Evolutionary conservation across 2,113 vertebrate genomes (phyloP), one percentile per base, ranked within the genome.

Genomic region (Indicator maculatus): DNA sequence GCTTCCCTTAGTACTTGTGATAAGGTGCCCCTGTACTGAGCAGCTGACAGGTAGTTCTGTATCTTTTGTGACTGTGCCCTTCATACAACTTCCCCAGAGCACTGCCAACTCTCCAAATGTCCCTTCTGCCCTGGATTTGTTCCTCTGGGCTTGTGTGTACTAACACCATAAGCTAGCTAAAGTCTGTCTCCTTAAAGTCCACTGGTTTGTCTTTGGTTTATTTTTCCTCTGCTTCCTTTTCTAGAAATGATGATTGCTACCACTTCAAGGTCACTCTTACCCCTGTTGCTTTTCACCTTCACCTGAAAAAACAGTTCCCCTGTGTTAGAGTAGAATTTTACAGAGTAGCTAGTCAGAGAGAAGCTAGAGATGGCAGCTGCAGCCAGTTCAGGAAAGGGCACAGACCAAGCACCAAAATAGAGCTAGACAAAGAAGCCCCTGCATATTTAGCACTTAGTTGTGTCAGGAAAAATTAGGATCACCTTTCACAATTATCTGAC

Each of bases 401-500:
- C 17, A 75, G 45, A 26, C 24, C 12, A 13, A 83, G 41, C 30
- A 80, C 56, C n/a, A 87, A 67, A 65, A 89, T 0, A 91, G 70
- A 91, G 52, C 17, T 64, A 70, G 88, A 71, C 12, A 74, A 79
- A 93, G 88, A 89, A 64, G 33, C 12, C 30, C 16, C 18, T 89
- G 45, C 20, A 66, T 81, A 71, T 60, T 91, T 85, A 93, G 31
- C 28, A 36, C 52, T 72, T 69, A 71, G 50, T 58, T 52, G 53
- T 85, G 71, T 88, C 87, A 85, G 56, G 45, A 94, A 90, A 88
- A 67, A 79, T 47, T 71, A 89, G 20, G 71, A 74, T 87, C 85
- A 86, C 39, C 18, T 59, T 69, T 85, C 75, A 73, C 30, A 47
- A 36, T 88, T 88, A 77, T 41, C 38, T 88, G 60, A 55, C 65